A percentile compares a stretch with the other conserved stretches of the same genome.
phyloP scores from a whole-genome alignment of 2,113 vertebrate genomes.

The Sterrhoptilus dennistouni region DNA sequence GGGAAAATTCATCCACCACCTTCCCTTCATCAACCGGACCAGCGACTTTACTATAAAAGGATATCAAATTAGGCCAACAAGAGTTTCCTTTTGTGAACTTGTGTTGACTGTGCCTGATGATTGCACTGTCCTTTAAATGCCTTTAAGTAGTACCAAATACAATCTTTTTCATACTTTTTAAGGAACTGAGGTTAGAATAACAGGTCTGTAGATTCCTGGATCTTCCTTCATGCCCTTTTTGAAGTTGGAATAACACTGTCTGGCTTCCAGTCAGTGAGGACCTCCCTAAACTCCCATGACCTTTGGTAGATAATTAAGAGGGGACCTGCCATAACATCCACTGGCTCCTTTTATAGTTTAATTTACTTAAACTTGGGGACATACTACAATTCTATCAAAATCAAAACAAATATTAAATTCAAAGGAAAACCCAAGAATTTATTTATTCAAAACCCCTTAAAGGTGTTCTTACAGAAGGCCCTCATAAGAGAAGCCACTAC shows the following conservation, averaged over 20 bases:
- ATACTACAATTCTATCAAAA: neutral
- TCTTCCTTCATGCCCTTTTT: neutral
- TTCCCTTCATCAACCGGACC: neutral
- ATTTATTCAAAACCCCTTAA: neutral
- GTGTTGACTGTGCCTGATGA: neutral
- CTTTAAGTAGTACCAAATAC: neutral
- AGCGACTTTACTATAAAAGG: neutral
- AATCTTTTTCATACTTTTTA: neutral
- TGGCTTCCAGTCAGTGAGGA: neutral
- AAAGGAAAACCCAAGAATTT: neutral
- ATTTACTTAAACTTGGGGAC: neutral
- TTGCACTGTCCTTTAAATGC: neutral
- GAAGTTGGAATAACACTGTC: neutral
- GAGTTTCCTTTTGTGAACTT: neutral
- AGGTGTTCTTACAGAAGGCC: neutral
- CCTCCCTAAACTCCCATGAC: neutral
- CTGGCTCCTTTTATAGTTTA: neutral
- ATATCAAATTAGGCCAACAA: neutral
- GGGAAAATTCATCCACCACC: neutral
- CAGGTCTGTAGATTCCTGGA: neutral
- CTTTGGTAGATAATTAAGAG: neutral
- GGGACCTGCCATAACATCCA: neutral
- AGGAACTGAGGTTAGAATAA: neutral
- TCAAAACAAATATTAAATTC: neutral
- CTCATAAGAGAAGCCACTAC: neutral